These are phyloP conservation scores for Oenanthe oenanthe DNA, from an alignment of 2,113 vertebrate species.

Conservation along the genomic window DNA sequence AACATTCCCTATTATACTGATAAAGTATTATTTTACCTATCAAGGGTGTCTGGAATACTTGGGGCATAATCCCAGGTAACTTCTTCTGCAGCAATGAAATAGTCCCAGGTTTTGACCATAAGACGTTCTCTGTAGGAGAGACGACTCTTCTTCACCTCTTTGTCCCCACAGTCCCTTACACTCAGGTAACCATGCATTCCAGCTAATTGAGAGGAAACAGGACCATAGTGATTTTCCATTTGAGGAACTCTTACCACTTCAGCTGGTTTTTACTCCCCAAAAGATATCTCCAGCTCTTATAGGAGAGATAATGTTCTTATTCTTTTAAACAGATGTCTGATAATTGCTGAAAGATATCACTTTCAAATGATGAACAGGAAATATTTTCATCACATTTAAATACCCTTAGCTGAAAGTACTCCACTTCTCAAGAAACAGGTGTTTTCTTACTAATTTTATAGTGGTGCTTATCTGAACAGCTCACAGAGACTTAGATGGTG, in stretches of 20 bases:
- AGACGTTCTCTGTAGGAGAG: constrained; percentile 74
- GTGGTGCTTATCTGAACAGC: background rate
- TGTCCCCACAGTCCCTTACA: constrained; percentile 77
- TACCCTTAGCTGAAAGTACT: background rate
- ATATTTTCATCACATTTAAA: background rate
- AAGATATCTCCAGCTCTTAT: background rate
- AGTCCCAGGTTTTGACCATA: constrained; percentile 83
- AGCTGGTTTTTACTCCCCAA: background rate
- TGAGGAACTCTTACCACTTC: background rate
- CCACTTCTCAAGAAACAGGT: background rate
- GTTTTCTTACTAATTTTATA: background rate
- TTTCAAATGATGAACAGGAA: background rate
- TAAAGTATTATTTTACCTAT: constrained; percentile 76
- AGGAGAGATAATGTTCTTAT: background rate
- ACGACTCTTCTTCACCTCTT: constrained; percentile 56
- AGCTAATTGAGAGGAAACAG: constrained; percentile 70
- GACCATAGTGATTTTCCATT: background rate
- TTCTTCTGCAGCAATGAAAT: constrained; percentile 95
- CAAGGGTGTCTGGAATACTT: constrained; percentile 72
- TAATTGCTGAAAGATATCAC: background rate
- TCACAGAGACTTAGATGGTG: background rate
- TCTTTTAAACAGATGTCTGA: background rate
- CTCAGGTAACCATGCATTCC: constrained; percentile 85
- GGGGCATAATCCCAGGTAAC: constrained; percentile 90
- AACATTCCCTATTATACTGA: background rate